A percentile compares a stretch with the other conserved stretches of the same genome.
Evolutionary conservation across 1,140 invertebrate species (phyloP).

Genomic region (Melanaphis sacchari): DNA sequence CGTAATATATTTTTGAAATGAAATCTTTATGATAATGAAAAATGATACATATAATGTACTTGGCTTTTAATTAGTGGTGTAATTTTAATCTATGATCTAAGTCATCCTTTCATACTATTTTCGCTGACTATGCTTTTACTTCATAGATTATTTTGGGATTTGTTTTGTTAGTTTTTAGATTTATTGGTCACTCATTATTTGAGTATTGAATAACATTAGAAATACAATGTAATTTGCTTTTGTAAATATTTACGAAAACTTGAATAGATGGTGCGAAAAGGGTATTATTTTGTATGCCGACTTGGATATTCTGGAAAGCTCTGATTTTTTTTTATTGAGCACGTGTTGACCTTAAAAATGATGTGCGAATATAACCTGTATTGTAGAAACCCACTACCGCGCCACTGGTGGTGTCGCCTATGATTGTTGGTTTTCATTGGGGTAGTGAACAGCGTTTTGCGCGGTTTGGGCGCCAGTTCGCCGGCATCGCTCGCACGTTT

Average conservation of each 20-base stretch:
- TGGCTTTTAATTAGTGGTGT: neutral
- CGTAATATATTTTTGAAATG: neutral
- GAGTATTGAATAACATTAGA: neutral
- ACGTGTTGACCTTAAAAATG: constrained; percentile 11
- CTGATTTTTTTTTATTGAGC: neutral
- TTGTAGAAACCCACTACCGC: constrained; percentile 15
- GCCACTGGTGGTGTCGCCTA: neutral
- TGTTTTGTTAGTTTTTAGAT: neutral
- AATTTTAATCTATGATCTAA: neutral
- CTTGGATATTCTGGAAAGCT: neutral
- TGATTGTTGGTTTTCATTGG: neutral
- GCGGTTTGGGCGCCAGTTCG: constrained; percentile 22
- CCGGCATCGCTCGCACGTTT: constrained; percentile 45
- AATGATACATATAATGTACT: neutral
- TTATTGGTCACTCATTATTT: neutral
- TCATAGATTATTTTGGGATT: neutral
- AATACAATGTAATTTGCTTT: neutral
- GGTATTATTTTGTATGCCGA: neutral
- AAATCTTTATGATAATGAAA: neutral
- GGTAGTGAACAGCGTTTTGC: constrained; percentile 24
- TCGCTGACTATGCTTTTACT: neutral
- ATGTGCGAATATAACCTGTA: constrained; percentile 29
- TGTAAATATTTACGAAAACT: neutral
- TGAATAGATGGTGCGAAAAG: neutral
- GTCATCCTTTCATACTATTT: neutral